Conservation (phyloP, 2,113 vertebrate species). For the Chinchilla lanigera region DNA sequence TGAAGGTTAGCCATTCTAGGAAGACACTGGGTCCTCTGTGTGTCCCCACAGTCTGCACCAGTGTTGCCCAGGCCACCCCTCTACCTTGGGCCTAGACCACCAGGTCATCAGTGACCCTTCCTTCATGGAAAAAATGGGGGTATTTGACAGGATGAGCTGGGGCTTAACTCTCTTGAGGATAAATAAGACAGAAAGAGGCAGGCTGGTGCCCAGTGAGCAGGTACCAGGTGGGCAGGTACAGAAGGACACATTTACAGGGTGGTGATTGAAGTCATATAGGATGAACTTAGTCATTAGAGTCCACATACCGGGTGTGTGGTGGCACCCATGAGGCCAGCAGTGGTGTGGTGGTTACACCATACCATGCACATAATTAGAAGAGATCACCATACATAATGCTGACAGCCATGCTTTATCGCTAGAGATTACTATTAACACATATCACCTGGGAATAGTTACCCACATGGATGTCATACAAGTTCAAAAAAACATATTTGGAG, state of each 20-base stretch:
- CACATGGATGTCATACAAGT: not conserved
- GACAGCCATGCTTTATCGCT: not conserved
- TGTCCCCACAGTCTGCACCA: not conserved
- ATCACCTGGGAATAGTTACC: not conserved
- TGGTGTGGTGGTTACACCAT: not conserved
- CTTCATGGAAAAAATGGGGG: slow-evolving; percentile 1
- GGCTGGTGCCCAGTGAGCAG: not conserved
- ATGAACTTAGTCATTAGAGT: not conserved
- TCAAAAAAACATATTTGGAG: not conserved
- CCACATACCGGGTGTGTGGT: not conserved
- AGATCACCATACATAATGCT: not conserved
- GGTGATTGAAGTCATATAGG: not conserved
- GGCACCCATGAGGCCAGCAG: not conserved
- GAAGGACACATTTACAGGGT: not conserved
- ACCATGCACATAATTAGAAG: not conserved
- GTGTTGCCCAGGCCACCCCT: not conserved
- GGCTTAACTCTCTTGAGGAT: not conserved
- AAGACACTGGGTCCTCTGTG: not conserved
- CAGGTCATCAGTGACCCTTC: not conserved
- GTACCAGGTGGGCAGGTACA: not conserved
- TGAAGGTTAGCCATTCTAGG: not conserved
- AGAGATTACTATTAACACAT: not conserved
- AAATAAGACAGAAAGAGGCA: not conserved
- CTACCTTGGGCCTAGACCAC: not conserved
- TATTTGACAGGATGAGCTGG: not conserved